phyloP scores from a whole-genome alignment of 2,888 invertebrate species.

The Saturnia pavonia region DNA sequence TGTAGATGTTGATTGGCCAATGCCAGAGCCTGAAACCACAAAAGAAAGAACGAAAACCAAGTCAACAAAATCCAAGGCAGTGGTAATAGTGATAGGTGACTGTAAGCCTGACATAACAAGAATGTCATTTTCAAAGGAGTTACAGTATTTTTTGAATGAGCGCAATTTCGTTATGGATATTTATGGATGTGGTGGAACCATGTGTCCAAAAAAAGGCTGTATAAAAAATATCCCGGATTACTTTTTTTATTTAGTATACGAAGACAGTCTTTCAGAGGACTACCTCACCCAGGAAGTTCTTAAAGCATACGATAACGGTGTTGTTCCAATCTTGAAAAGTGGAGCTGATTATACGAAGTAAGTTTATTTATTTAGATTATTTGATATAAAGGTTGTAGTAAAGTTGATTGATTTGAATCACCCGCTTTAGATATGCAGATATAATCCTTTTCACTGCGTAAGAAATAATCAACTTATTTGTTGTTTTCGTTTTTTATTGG shows the following conservation, averaged over 20 bases:
- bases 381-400: background rate
- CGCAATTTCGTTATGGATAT: constrained; percentile 68
- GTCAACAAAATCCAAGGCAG: constrained; percentile 38
- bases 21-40: constrained; percentile 17
- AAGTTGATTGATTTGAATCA: too few relatives aligned
- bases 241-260: constrained; percentile 63
- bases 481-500: too few relatives aligned
- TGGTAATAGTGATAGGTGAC: constrained; percentile 44
- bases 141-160: constrained; percentile 65
- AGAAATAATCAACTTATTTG: too few relatives aligned
- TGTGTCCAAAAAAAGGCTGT: constrained; percentile 51
- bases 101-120: constrained; percentile 40
- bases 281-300: constrained; percentile 64
- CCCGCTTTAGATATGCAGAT: background rate
- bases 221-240: constrained; percentile 50
- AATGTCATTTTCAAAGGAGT: constrained; percentile 42
- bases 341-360: constrained; percentile 82
- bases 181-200: constrained; percentile 56
- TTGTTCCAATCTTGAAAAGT: constrained; percentile 85
- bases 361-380: constrained; percentile 32
- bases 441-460: too few relatives aligned
- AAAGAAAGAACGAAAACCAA: constrained; percentile 9
- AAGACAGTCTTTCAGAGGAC: constrained; percentile 53
- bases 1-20: constrained; percentile 43
- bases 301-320: constrained; percentile 76